phyloP scores from a whole-genome alignment of 1,140 invertebrate species.

The Pseudomyrmex concolor region DNA sequence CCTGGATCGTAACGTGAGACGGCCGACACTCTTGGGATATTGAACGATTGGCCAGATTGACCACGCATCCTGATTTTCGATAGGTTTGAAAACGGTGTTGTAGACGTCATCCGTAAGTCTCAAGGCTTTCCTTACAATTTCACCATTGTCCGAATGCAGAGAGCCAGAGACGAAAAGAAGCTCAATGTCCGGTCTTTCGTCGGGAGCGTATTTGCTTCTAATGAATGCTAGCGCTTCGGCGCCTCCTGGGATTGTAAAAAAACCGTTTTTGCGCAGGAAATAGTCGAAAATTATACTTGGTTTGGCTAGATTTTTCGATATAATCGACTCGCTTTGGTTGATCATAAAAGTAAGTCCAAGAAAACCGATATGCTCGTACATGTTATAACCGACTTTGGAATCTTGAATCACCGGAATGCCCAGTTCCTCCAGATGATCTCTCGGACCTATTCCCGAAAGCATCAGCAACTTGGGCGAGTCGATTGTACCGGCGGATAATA shows the following conservation, averaged over 20 bases:
- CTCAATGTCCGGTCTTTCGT: slow-evolving; percentile 86
- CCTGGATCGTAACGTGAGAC: slow-evolving; percentile 87
- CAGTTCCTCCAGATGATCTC: slow-evolving; percentile 88
- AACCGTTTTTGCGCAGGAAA: slow-evolving; percentile 81
- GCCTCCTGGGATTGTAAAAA: slow-evolving; percentile 84
- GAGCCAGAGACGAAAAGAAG: slow-evolving; percentile 85
- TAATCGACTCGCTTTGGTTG: slow-evolving; percentile 77
- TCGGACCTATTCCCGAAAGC: slow-evolving; percentile 91
- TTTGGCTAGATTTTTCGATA: slow-evolving; percentile 66
- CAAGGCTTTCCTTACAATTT: slow-evolving; percentile 85
- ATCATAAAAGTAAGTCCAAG: slow-evolving; percentile 87
- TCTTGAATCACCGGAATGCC: slow-evolving; percentile 89
- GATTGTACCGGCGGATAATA: slow-evolving; percentile 89
- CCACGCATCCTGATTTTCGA: slow-evolving; percentile 88
- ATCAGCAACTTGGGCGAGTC: slow-evolving; percentile 90
- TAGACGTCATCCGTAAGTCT: slow-evolving; percentile 87
- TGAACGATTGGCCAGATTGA: slow-evolving; percentile 90
- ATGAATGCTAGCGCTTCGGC: slow-evolving; percentile 85
- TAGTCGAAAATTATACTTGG: slow-evolving; percentile 80
- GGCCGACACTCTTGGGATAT: slow-evolving; percentile 90
- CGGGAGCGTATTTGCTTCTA: slow-evolving; percentile 84
- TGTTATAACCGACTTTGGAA: slow-evolving; percentile 88
- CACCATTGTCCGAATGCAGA: slow-evolving; percentile 88
- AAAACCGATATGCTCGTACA: slow-evolving; percentile 91
- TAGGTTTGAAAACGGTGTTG: slow-evolving; percentile 85